These are phyloP conservation scores for Pygoscelis adeliae DNA, from an alignment of 2,113 vertebrate genomes.

Conservation along the genomic window DNA sequence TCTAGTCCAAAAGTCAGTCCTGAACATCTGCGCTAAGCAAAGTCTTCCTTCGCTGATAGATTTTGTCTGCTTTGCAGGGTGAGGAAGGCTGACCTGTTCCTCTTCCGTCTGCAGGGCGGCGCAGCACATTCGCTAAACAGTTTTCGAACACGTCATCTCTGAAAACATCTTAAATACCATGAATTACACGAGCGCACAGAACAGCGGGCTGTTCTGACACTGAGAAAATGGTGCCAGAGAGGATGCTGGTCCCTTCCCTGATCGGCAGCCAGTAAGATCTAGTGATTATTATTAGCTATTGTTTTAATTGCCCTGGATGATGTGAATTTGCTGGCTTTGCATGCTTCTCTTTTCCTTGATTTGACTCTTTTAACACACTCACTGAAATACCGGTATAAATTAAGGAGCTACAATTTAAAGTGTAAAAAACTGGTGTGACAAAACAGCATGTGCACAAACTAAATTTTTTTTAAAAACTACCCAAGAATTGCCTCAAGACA, in stretches of 20 bases:
- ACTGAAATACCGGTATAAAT: background rate
- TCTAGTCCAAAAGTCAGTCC: background rate
- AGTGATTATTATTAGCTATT: background rate
- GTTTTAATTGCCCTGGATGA: background rate
- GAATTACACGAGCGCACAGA: fast-evolving
- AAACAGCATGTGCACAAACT: background rate
- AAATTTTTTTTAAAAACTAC: background rate
- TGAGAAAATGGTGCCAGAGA: background rate
- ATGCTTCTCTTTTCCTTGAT: background rate
- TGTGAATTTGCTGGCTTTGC: background rate
- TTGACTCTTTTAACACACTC: background rate
- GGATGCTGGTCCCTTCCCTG: background rate
- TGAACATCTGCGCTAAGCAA: background rate
- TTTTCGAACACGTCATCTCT: background rate
- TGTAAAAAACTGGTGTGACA: background rate
- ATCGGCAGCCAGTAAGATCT: background rate
- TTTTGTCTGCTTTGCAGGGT: background rate
- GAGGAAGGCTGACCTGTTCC: background rate
- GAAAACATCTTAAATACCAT: background rate
- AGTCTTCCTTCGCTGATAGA: background rate
- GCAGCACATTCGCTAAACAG: fast-evolving
- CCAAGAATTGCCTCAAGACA: background rate
- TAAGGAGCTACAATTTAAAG: background rate
- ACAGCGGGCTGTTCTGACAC: background rate
- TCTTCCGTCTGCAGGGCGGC: fast-evolving